Percentiles rank a stretch among this genome's conserved stretches.
Conservation (phyloP, 1,140 invertebrate species). For the Pogonomyrmex californicus region DNA sequence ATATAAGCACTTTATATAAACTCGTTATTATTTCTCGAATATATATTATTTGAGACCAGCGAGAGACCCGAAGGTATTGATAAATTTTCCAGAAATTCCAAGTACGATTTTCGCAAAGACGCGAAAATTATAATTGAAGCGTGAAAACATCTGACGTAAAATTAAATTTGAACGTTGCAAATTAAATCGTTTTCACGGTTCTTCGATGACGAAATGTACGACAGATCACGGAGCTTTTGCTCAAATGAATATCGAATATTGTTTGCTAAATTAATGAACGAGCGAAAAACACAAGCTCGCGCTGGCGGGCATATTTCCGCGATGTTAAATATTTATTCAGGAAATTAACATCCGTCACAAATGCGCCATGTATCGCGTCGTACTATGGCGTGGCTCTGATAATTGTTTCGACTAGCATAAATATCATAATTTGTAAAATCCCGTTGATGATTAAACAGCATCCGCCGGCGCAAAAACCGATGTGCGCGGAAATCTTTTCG, state of each 20-base stretch:
- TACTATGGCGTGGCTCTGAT: constrained; percentile 50
- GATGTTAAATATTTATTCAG: constrained; percentile 66
- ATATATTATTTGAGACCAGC: not conserved
- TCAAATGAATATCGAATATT: constrained; percentile 64
- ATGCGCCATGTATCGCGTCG: constrained; percentile 19
- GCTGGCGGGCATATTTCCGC: constrained; percentile 64
- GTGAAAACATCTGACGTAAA: constrained; percentile 20
- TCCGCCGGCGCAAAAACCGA: constrained; percentile 30
- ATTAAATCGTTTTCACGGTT: constrained; percentile 48
- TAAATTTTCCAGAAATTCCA: not conserved
- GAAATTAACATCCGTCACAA: constrained; percentile 66
- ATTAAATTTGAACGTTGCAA: constrained; percentile 32
- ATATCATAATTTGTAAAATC: constrained; percentile 64
- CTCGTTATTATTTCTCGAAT: not conserved
- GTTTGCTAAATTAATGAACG: constrained; percentile 62
- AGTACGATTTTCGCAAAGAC: not conserved
- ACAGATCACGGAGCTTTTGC: constrained; percentile 51
- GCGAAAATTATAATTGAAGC: not conserved
- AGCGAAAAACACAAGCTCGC: constrained; percentile 60
- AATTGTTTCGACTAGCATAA: constrained; percentile 65
- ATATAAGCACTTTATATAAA: not conserved
- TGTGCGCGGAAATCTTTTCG: constrained; percentile 28
- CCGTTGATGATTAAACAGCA: constrained; percentile 33
- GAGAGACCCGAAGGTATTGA: not conserved
- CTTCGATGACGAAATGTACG: constrained; percentile 47